These are phyloP conservation scores for Mactra quadrangularis DNA, from an alignment of 1,140 invertebrate genomes.

Conservation along the genomic window DNA sequence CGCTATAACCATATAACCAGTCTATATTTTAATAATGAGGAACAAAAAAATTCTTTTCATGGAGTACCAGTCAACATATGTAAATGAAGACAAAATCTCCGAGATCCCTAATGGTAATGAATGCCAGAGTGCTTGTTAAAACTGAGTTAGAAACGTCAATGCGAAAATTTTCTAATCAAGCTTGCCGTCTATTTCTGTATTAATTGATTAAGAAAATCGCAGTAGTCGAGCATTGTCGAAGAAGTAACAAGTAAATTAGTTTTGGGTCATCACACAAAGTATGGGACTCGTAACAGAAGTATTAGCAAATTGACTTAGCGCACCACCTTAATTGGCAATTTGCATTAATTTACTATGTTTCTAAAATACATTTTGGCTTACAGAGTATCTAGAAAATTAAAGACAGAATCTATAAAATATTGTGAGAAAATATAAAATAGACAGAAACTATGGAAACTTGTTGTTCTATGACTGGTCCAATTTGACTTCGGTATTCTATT, in stretches of 20 bases:
- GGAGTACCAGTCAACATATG: conserved; percentile 36
- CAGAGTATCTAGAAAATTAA: not conserved
- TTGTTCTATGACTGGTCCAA: too few species aligned
- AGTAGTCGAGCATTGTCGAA: conserved; percentile 44
- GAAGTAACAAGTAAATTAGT: conserved; percentile 64
- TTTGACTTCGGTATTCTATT: too few species aligned
- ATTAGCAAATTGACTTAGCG: conserved; percentile 64
- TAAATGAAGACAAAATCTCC: conserved; percentile 45
- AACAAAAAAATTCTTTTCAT: conserved; percentile 3
- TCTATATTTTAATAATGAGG: conserved; percentile 20
- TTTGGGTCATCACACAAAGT: conserved; percentile 63
- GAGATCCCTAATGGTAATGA: conserved; percentile 42
- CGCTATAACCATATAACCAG: not conserved
- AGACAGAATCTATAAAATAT: conserved; percentile 9
- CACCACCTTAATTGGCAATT: conserved; percentile 61
- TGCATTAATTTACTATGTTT: conserved; percentile 60
- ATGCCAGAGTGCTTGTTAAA: conserved; percentile 55
- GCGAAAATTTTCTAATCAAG: conserved; percentile 59
- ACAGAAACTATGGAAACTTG: too few species aligned
- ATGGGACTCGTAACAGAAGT: conserved; percentile 54
- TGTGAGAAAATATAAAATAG: not conserved
- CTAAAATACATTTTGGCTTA: conserved; percentile 25
- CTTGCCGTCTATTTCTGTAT: conserved; percentile 43
- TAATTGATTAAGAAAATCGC: conserved; percentile 62
- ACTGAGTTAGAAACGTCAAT: conserved; percentile 56